These are phyloP conservation scores for Apus apus DNA, from an alignment of 2,113 vertebrate species.

Conservation along the genomic window DNA sequence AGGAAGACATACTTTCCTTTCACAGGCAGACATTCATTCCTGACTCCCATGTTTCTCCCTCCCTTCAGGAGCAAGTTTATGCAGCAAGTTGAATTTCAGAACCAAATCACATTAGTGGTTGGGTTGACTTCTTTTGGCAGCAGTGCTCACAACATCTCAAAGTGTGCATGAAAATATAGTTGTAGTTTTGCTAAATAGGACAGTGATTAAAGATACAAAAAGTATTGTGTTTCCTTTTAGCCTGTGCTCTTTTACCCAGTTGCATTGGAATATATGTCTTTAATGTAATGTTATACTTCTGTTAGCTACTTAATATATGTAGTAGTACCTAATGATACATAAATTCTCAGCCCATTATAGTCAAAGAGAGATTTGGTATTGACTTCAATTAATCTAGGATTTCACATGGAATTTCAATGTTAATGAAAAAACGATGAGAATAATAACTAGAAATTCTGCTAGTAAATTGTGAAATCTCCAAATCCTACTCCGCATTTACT, in stretches of 20 bases:
- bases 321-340: neutral
- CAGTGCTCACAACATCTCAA: neutral
- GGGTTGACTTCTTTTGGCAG: neutral
- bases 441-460: neutral
- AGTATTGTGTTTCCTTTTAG: neutral
- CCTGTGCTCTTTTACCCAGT: neutral
- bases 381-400: neutral
- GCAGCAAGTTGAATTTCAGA: neutral
- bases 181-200: neutral
- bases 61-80: neutral
- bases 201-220: neutral
- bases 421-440: neutral
- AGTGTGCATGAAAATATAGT: neutral
- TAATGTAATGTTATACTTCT: neutral
- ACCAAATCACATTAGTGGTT: neutral
- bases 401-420: neutral
- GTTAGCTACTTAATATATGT: neutral
- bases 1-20: neutral
- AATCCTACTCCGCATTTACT: neutral
- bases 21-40: neutral
- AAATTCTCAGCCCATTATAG: neutral
- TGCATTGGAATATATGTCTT: neutral
- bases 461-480: neutral
- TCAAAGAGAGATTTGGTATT: neutral
- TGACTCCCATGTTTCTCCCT: neutral